Base-by-base conservation (phyloP, 2,797 vertebrate genomes). In the Hozukius guyotensis region DNA sequence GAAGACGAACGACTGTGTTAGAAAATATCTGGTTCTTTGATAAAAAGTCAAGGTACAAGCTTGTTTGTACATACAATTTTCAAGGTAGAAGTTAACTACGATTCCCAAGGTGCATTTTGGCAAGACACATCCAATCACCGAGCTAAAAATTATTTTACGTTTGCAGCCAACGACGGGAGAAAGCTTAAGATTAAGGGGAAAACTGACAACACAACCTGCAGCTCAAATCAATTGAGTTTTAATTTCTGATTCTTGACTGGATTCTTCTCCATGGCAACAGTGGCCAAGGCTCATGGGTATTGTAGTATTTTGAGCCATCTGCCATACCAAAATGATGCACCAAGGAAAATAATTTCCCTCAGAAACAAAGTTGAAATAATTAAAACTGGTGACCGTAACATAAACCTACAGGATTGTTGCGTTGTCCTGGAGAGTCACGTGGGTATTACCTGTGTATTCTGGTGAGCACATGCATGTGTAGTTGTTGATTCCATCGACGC, bases 401-500 rank as follows among this genome's bases (percentile, higher is more conserved):
- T 12, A 56, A 69, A 52, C 36, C 36, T 29, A 27, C 13, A 31
- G 34, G 13, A n/a, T 38, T 3, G 29, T 42, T 67, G 11, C 12
- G 20, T 61, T 27, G 14, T 46, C 4, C 46, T 4, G 20, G 20
- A 42, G n/a, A 46, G 36, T 42, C 20, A 11, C 1, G 3, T 42
- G 14, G 42, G n/a, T 74, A 65, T 82, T 97, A 99, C 98, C 98
- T 97, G 98, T 98, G 90, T 99, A 99, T 91, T 99, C 98, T 61
- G 97, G 96, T 8, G 97, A 97, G 87, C 98, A 99, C 88, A 98
- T 97, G 91, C 98, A 99, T 0, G 97, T 99, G 90, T 99, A 99
- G 95, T 99, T 99, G 94, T 99, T 99, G 94, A 99, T 97, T 65
- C 98, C 98, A 82, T 99, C 98, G 0, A 99, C 91, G 31, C 98